Conservation (phyloP, 2,113 vertebrate species). For the Petaurus breviceps region DNA sequence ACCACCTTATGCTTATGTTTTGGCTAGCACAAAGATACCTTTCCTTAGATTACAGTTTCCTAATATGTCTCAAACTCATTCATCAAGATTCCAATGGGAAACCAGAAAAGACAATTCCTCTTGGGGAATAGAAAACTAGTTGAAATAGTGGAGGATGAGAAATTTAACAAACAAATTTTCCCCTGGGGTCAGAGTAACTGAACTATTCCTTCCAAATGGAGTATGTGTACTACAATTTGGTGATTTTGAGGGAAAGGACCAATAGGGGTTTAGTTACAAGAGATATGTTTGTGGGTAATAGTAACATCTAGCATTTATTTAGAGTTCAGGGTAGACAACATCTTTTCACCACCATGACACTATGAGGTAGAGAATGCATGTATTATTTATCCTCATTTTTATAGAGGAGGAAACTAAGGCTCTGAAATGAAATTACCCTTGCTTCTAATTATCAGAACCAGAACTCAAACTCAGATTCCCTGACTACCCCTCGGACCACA, state of each 20-base stretch:
- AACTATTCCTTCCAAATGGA: slow-evolving; percentile 38
- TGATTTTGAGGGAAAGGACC: slow-evolving; percentile 27
- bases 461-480: too few relatives aligned
- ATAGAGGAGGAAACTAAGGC: too few relatives aligned
- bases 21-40: neutral
- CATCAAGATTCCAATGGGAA: slow-evolving; percentile 40
- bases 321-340: too few relatives aligned
- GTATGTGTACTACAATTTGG: slow-evolving; percentile 18
- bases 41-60: slow-evolving; percentile 48
- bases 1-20: slow-evolving; percentile 24
- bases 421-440: too few relatives aligned
- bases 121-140: slow-evolving; percentile 23
- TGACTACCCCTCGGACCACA: too few relatives aligned
- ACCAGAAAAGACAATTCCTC: slow-evolving; percentile 3
- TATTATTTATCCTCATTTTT: too few relatives aligned
- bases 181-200: neutral
- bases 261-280: slow-evolving; percentile 56
- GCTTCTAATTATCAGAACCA: too few relatives aligned
- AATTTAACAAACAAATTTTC: slow-evolving; percentile 41
- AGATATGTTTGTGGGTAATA: slow-evolving; percentile 47
- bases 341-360: too few relatives aligned
- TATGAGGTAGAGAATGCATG: too few relatives aligned
- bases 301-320: too few relatives aligned
- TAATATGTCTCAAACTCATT: slow-evolving; percentile 22
- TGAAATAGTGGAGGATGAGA: neutral